These are phyloP conservation scores for Apus apus DNA, from an alignment of 2,113 vertebrate species.

Conservation along the genomic window DNA sequence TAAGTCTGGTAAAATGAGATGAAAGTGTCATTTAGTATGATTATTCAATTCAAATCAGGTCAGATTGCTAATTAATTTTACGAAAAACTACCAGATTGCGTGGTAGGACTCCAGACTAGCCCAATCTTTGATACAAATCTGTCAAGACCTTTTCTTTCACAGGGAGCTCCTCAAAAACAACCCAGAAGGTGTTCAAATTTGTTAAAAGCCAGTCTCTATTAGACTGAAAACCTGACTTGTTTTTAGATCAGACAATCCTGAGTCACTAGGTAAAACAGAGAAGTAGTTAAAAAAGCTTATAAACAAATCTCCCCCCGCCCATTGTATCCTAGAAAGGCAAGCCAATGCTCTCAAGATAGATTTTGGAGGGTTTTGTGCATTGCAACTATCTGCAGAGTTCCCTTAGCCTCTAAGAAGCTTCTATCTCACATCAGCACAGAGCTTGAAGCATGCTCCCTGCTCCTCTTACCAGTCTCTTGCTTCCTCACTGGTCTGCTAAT, in stretches of 20 bases:
- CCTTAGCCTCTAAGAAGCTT: background rate
- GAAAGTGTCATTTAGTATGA: background rate
- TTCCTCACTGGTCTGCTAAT: background rate
- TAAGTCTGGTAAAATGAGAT: background rate
- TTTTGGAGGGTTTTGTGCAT: background rate
- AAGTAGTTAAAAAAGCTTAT: background rate
- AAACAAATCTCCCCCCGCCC: background rate
- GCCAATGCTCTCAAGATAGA: background rate
- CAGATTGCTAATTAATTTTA: background rate
- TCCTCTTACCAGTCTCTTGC: background rate
- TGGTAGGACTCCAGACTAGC: background rate
- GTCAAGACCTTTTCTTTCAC: background rate
- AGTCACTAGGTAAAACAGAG: background rate
- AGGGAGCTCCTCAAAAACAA: background rate
- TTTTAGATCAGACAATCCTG: background rate
- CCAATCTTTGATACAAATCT: background rate
- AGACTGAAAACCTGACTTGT: background rate
- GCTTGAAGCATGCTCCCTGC: background rate
- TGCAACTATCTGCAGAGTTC: background rate
- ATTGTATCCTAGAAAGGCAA: background rate
- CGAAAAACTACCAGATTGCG: background rate
- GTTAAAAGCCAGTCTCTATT: background rate
- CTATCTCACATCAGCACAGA: background rate
- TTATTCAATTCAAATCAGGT: background rate
- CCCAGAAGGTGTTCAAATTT: background rate